Base-by-base conservation (phyloP, 2,888 invertebrate species). In the Linnaemya tessellans region DNA sequence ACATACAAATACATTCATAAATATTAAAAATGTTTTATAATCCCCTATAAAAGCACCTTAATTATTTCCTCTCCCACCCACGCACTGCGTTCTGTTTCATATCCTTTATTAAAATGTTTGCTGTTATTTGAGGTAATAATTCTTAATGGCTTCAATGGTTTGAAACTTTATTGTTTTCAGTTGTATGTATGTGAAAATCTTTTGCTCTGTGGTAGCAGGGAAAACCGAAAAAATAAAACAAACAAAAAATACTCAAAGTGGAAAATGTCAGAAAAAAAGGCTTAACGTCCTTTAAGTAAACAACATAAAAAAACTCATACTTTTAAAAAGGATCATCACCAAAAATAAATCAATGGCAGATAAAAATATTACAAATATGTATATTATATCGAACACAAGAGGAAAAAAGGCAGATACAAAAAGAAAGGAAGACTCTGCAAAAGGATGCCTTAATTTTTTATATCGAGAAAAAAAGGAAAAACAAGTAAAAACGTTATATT, bases 151-250 rank as follows among this genome's bases (percentile, higher is more conserved):
- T 58, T 62, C 18, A 41, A 62, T 11, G 38, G 13, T 38, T 38
- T 35, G 51, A 54, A 74, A 56, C 38, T 75, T 75, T 70, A 75
- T 81, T 81, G 71, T 77, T 71, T 65, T 54, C 60, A 65, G 58
- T 65, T 75, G 67, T 35, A 15, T 68, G 43, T 20, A 15, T 68
- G 43, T 20, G 54, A 30, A 60, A 68, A 58, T 60, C 49, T 8
- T 25, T 62, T 38, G 11, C 15, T 10, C 38, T 20, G 8, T 8
- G 8, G 8, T 8, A 2, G 30, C 49, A 51, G 35, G 18, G 13
- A 51, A 51, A n/a, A 0, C 5, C 15, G 20, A 15, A 7, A 65
- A 56, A 41, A n/a, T n/a, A n/a, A n/a, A n/a, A n/a, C n/a, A n/a
- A n/a, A n/a, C n/a, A n/a, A n/a, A n/a, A n/a, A n/a, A n/a, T n/a